Base-by-base conservation (phyloP, 2,797 vertebrate genomes). In the Chaetophractus vellerosus region DNA sequence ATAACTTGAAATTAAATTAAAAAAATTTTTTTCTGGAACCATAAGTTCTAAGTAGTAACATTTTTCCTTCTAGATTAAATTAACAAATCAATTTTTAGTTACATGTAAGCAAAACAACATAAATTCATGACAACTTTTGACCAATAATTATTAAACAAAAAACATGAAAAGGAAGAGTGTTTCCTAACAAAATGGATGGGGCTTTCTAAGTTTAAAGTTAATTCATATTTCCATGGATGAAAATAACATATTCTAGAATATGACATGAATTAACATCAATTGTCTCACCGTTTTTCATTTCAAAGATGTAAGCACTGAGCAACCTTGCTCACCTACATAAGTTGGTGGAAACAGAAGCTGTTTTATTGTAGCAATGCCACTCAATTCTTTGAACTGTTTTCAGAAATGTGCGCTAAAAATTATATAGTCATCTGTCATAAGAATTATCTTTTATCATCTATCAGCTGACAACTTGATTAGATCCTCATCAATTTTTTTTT, bases 401-500 rank as follows among this genome's bases (percentile, higher is more conserved):
- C 36, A 41, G 48, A 89, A 95, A 88, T 59, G 19, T 55, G 26
- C 74, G 71, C 41, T 12, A 83, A 95, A 87, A 90, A 86, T 71
- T 92, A 86, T 8, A 38, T 52, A 75, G 69, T 88, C 74, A 63
- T 55, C 75, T 81, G 45, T 75, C 80, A 41, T 52, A 92, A 82
- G 88, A 95, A 69, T 85, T 45, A 84, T 50, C 74, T 92, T 90
- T 68, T 87, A 75, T 83, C 63, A 33, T 50, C 45, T 41, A 63
- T 92, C 72, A 94, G 41, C 66, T 94, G 92, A 94, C 90, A 95
- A 68, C 21, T 94, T 95, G 90, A 90, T 90, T 95, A 90, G 81
- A 61, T 95, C 55, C n/a, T 63, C 71, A 55, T 94, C 81, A 50
- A 90, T 24, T 92, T 92, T 90, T 92, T 92, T 90, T 83, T 71